A percentile compares a stretch with the other conserved stretches of the same genome.
phyloP scores from a whole-genome alignment of 2,888 invertebrate species.

The Arctia plantaginis region DNA sequence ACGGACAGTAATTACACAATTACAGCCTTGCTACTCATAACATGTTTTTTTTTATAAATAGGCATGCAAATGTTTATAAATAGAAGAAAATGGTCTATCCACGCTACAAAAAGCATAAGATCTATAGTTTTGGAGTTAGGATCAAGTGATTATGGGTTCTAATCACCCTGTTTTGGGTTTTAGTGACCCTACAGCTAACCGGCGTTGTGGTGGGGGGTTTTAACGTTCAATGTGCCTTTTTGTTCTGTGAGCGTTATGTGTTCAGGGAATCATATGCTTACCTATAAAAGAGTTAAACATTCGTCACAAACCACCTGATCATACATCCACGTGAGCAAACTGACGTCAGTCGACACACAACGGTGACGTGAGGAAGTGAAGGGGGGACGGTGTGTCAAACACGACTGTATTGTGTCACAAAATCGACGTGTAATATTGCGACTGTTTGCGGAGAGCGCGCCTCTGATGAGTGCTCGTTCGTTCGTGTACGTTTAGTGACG shows the following conservation, averaged over 20 bases:
- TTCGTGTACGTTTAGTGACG: constrained; percentile 10
- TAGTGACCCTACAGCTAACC: no score
- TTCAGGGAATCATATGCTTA: background rate
- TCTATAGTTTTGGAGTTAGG: no score
- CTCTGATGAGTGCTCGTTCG: constrained; percentile 18
- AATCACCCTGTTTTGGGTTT: no score
- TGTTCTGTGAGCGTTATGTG: background rate
- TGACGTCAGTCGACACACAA: constrained; percentile 14
- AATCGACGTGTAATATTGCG: constrained; percentile 30
- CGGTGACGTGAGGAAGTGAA: background rate
- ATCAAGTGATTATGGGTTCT: no score
- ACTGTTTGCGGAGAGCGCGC: constrained; percentile 24
- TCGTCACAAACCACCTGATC: constrained; percentile 30
- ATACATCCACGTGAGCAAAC: constrained; percentile 26
- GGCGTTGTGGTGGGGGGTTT: no score
- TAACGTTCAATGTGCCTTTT: no score
- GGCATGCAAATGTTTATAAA: no score
- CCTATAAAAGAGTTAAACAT: background rate
- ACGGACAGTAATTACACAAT: background rate
- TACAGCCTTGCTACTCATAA: no score
- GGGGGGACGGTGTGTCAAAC: constrained; percentile 15
- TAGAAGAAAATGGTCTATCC: no score
- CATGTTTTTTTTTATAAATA: no score
- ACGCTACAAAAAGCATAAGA: no score
- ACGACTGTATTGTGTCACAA: constrained; percentile 22